Conservation (phyloP, 2,888 invertebrate genomes). For the Pherbina coryleti region DNA sequence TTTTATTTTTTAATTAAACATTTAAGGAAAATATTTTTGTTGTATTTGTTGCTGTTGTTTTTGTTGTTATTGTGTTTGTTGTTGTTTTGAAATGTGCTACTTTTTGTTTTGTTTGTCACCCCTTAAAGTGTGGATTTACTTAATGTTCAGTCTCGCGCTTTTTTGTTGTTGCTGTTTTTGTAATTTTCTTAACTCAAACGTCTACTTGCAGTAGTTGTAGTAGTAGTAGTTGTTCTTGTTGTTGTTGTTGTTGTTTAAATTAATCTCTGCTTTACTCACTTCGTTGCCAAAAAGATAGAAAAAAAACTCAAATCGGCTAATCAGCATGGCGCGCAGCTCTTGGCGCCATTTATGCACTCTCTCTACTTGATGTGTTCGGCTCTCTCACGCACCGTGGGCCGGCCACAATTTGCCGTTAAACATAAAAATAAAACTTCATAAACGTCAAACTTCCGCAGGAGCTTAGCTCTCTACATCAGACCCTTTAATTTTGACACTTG, state of each 20-base stretch:
- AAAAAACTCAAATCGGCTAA: too few species aligned
- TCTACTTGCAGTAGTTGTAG: neutral
- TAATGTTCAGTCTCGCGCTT: conserved; percentile 40
- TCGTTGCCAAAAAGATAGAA: conserved; percentile 10
- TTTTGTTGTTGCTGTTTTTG: conserved; percentile 39
- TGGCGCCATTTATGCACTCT: neutral
- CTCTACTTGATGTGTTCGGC: neutral
- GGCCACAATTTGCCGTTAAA: neutral
- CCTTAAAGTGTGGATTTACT: conserved; percentile 23
- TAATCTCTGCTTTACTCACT: neutral
- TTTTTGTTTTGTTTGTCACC: conserved; percentile 10
- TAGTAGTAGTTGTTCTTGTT: neutral
- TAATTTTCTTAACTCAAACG: neutral
- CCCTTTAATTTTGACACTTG: conserved; percentile 1
- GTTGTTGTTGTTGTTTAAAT: conserved; percentile 17
- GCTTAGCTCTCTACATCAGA: neutral
- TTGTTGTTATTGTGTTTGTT: conserved; percentile 26
- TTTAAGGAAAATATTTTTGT: conserved; percentile 47
- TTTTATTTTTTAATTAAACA: conserved; percentile 18
- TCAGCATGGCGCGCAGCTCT: neutral
- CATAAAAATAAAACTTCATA: neutral
- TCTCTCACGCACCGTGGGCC: neutral
- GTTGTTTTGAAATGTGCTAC: conserved; percentile 35
- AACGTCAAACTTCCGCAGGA: neutral
- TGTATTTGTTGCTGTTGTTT: too few species aligned